Percentiles rank a stretch among this genome's conserved stretches.
Evolutionary conservation across 1,140 invertebrate genomes (phyloP).

Genomic region (Nephila pilipes): DNA sequence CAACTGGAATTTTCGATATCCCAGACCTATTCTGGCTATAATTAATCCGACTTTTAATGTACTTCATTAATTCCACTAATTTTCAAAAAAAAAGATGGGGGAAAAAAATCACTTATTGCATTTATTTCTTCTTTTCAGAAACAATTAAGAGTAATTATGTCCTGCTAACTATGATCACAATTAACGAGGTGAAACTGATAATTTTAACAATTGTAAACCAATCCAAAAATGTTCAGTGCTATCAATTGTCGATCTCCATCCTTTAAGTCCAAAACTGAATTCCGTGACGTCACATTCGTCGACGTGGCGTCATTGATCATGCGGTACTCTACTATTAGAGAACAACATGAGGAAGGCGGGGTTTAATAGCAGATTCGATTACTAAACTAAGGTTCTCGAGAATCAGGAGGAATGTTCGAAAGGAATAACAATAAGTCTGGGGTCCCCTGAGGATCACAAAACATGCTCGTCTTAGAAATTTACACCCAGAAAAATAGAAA

Average conservation of each 20-base stretch:
- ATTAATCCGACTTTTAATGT: too few relatives aligned
- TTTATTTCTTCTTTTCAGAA: too few relatives aligned
- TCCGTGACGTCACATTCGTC: neutral
- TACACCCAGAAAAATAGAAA: slow-evolving; percentile 43
- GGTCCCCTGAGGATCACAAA: slow-evolving; percentile 15
- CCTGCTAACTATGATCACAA: too few relatives aligned
- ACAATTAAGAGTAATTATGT: too few relatives aligned
- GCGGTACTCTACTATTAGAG: slow-evolving; percentile 37
- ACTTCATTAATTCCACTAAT: too few relatives aligned
- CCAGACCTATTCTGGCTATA: too few relatives aligned
- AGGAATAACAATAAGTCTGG: slow-evolving; percentile 51
- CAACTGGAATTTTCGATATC: too few relatives aligned
- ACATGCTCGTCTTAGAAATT: slow-evolving; percentile 42
- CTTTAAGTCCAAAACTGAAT: slow-evolving; percentile 45
- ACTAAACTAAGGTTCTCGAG: slow-evolving; percentile 42
- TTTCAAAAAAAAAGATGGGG: too few relatives aligned
- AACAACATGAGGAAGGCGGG: slow-evolving; percentile 40
- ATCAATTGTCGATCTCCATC: neutral
- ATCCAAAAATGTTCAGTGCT: neutral
- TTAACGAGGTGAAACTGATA: neutral
- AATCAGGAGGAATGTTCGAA: slow-evolving; percentile 37
- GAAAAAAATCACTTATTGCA: too few relatives aligned
- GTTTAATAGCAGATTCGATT: slow-evolving; percentile 56
- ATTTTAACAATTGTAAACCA: neutral
- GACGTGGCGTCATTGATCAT: slow-evolving; percentile 27